Percentiles rank a stretch among this genome's conserved stretches.
phyloP scores from a whole-genome alignment of 2,888 invertebrate species.

The Metopia argyrocephala region DNA sequence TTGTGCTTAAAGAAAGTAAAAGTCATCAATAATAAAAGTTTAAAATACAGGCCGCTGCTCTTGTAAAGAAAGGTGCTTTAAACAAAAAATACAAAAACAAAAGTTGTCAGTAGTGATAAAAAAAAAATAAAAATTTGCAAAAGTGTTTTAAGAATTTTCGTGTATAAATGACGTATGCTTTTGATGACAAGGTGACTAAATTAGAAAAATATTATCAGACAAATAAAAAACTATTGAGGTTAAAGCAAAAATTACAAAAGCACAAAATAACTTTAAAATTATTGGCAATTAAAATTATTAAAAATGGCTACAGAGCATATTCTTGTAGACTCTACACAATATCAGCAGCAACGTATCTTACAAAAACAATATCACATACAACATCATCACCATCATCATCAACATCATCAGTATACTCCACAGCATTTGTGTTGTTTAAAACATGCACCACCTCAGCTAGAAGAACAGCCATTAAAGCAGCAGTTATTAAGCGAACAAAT shows the following conservation, averaged over 20 bases:
- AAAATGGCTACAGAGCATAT: constrained; percentile 60
- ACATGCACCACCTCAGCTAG: constrained; percentile 7
- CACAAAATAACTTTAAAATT: neutral
- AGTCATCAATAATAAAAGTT: neutral
- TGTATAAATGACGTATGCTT: constrained; percentile 58
- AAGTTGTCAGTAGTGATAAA: neutral
- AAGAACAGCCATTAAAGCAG: neutral
- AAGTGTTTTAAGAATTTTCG: neutral
- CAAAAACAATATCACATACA: constrained; percentile 56
- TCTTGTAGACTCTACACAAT: constrained; percentile 29
- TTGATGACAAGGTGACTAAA: constrained; percentile 32
- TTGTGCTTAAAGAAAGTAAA: neutral
- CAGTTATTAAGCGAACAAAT: neutral
- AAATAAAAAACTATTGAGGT: neutral
- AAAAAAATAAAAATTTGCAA: neutral
- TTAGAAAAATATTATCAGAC: neutral
- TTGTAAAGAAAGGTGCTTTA: neutral
- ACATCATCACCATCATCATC: constrained; percentile 41
- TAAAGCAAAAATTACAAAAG: neutral
- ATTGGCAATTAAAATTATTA: constrained; percentile 18
- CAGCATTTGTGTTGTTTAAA: constrained; percentile 22
- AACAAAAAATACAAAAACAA: neutral
- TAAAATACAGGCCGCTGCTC: neutral
- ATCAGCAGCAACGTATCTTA: constrained; percentile 47
- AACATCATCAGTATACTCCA: neutral